Evolutionary conservation across 1,140 invertebrate genomes (phyloP).

Genomic region (Drosophila oshimai): DNA sequence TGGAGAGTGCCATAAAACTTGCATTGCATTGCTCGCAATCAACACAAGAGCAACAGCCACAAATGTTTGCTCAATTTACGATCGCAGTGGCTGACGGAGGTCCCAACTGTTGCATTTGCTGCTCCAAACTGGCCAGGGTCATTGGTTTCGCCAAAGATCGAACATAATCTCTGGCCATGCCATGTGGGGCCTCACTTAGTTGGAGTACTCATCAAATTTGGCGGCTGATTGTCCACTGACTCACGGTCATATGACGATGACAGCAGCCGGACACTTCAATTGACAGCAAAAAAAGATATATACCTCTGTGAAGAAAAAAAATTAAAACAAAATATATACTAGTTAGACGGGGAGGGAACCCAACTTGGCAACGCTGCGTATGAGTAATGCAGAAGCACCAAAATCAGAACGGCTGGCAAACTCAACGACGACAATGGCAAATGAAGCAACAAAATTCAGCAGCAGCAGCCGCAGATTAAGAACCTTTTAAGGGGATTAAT

Average conservation of each 20-base stretch:
- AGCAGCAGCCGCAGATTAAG: constrained; percentile 77
- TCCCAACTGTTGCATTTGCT: constrained; percentile 37
- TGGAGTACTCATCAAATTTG: constrained; percentile 50
- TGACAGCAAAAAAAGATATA: constrained; percentile 27
- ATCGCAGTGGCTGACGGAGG: constrained; percentile 47
- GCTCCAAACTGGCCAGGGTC: constrained; percentile 32
- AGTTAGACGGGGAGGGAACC: constrained; percentile 4
- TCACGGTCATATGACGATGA: constrained; percentile 68
- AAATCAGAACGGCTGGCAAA: constrained; percentile 6
- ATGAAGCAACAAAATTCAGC: constrained; percentile 69
- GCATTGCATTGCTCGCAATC: constrained; percentile 73
- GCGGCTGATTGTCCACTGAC: constrained; percentile 64
- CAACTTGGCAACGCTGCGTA: constrained; percentile 53
- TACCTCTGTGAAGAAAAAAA: neutral
- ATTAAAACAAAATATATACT: neutral
- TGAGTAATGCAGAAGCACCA: constrained; percentile 46
- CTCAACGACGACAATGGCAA: constrained; percentile 35
- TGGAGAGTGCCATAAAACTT: constrained; percentile 70
- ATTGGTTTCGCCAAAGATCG: constrained; percentile 23
- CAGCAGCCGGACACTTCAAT: constrained; percentile 42
- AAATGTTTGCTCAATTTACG: constrained; percentile 76
- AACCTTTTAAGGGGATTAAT: constrained; percentile 82
- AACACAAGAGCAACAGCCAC: constrained; percentile 26
- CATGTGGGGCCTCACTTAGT: neutral
- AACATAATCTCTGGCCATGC: constrained; percentile 8